phyloP scores from a whole-genome alignment of 2,797 vertebrate species.

The Cephalopachus bancanus region DNA sequence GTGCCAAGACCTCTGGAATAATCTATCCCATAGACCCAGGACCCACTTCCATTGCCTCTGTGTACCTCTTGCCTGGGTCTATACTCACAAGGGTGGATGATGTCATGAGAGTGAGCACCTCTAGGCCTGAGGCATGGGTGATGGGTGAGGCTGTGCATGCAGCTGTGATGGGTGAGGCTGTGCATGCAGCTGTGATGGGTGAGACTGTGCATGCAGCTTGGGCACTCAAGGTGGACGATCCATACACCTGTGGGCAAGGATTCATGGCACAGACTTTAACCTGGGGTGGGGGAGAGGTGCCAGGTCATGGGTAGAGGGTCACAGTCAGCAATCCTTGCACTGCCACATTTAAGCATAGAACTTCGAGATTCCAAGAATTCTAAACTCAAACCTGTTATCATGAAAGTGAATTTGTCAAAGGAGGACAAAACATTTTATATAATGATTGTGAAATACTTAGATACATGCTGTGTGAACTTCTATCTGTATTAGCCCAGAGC shows the following conservation, averaged over 20 bases:
- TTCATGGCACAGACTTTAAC: neutral
- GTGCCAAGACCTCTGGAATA: neutral
- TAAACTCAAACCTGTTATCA: neutral
- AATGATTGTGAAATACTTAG: neutral
- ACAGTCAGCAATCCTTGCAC: neutral
- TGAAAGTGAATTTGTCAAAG: neutral
- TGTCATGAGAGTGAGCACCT: neutral
- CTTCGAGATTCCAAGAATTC: neutral
- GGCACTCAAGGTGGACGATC: no score
- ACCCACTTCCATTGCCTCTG: neutral
- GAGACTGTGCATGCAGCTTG: neutral
- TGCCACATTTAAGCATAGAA: neutral
- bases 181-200: neutral
- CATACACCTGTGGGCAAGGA: neutral
- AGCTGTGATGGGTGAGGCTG: no score
- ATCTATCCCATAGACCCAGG: neutral
- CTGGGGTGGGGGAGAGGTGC: no score
- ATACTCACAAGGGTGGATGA: neutral
- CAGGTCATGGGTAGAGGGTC: rapidly evolving
- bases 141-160: no score
- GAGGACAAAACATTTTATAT: neutral
- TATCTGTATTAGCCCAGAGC: neutral
- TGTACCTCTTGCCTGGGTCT: neutral
- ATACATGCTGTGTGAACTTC: neutral
- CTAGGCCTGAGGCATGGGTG: no score